Percentiles rank a stretch among this genome's conserved stretches.
These are phyloP conservation scores for Leucoraja ocellata DNA, from an alignment of 2,797 vertebrate genomes.

Conservation along the genomic window DNA sequence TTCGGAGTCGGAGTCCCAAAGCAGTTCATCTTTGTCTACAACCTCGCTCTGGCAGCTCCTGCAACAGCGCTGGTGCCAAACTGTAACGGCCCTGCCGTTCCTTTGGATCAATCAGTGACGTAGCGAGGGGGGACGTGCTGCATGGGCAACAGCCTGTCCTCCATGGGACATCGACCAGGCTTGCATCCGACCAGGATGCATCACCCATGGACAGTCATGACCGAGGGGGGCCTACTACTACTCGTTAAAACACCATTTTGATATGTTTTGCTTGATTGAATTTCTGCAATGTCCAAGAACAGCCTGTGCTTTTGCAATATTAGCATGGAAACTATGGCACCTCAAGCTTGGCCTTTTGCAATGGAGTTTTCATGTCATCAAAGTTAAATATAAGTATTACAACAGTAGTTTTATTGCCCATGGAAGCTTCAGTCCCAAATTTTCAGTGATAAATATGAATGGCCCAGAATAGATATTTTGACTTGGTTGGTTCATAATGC, in stretches of 20 bases:
- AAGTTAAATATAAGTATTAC: background rate
- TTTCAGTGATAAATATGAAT: background rate
- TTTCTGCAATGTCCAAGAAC: background rate
- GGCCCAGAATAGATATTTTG: background rate
- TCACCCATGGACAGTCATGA: too few species aligned
- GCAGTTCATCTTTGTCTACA: too few species aligned
- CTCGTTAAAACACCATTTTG: background rate
- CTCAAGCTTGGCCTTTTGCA: background rate
- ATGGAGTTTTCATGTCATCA: conserved; percentile 12
- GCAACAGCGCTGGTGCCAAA: too few species aligned
- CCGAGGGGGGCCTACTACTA: too few species aligned
- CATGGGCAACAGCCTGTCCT: too few species aligned
- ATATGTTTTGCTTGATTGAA: background rate
- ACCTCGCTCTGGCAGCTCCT: too few species aligned
- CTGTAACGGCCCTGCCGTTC: too few species aligned
- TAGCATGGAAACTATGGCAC: conserved; percentile 2
- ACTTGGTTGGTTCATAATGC: background rate
- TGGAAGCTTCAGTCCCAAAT: background rate
- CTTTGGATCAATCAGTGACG: too few species aligned
- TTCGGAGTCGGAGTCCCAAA: too few species aligned
- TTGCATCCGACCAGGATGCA: too few species aligned
- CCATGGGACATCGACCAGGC: too few species aligned
- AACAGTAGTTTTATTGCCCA: background rate
- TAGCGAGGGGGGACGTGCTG: too few species aligned
- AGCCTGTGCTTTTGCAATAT: background rate